A percentile compares a stretch with the other conserved stretches of the same genome.
phyloP scores from a whole-genome alignment of 2,888 invertebrate species.

The Eristalinus sepulchralis region DNA sequence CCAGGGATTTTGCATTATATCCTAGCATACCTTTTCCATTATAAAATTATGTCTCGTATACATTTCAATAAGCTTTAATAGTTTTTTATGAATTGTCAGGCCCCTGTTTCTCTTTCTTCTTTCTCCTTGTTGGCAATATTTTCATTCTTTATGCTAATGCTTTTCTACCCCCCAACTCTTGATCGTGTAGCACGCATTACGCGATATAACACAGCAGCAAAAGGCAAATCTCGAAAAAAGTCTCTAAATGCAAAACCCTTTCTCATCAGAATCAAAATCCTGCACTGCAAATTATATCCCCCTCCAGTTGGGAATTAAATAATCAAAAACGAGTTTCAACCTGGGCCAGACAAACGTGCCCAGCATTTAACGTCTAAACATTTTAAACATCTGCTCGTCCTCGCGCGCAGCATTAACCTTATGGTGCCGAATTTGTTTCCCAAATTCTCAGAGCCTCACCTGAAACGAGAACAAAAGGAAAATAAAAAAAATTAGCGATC shows the following conservation, averaged over 20 bases:
- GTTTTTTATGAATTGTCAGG: too few relatives aligned
- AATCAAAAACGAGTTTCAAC: not conserved
- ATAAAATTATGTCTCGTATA: too few relatives aligned
- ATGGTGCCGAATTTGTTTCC: not conserved
- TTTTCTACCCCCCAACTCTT: too few relatives aligned
- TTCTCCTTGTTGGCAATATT: too few relatives aligned
- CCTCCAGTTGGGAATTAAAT: not conserved
- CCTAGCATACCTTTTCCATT: too few relatives aligned
- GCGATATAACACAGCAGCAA: too few relatives aligned
- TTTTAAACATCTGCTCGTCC: not conserved
- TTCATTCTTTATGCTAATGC: too few relatives aligned
- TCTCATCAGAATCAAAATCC: not conserved
- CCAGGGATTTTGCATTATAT: too few relatives aligned
- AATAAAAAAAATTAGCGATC: constrained; percentile 22
- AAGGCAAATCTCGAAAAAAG: too few relatives aligned
- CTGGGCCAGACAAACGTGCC: not conserved
- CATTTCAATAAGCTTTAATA: too few relatives aligned
- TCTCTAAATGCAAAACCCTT: not conserved
- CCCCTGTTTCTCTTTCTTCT: too few relatives aligned
- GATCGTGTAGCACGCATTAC: too few relatives aligned
- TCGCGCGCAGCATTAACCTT: not conserved
- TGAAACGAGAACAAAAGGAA: constrained; percentile 24
- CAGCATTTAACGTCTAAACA: not conserved
- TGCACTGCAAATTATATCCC: not conserved
- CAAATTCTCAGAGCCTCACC: constrained; percentile 25